phyloP scores from a whole-genome alignment of 2,113 vertebrate genomes.

The Gambusia affinis region DNA sequence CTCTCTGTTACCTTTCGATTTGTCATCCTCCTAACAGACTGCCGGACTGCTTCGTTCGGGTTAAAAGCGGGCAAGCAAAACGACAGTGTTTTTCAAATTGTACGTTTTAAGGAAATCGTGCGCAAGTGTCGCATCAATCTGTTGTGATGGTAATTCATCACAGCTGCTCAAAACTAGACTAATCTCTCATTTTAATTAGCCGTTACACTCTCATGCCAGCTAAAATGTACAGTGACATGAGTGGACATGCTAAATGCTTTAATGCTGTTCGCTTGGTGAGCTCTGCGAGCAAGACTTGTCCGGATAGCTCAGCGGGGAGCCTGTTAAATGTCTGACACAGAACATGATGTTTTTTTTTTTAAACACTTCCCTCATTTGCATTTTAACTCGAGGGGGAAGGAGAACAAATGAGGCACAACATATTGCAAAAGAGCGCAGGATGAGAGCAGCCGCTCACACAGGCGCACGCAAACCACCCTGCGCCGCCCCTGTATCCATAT shows the following conservation, averaged over 20 bases:
- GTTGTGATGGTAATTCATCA: neutral
- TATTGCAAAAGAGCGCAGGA: constrained; percentile 8
- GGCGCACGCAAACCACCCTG: neutral
- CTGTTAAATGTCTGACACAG: constrained; percentile 15
- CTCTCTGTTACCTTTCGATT: constrained; percentile 7
- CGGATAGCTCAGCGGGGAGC: constrained; percentile 9
- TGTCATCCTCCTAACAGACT: constrained; percentile 15
- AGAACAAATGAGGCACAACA: constrained; percentile 25
- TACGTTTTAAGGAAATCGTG: neutral
- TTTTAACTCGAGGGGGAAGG: constrained; percentile 6
- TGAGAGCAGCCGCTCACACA: neutral
- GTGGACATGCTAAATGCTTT: constrained; percentile 27
- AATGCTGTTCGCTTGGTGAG: neutral
- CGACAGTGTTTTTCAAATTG: neutral
- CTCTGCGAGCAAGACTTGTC: neutral
- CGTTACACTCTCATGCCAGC: neutral
- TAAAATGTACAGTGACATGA: constrained; percentile 16
- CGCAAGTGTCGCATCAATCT: neutral
- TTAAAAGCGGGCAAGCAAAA: neutral
- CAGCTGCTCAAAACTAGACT: neutral
- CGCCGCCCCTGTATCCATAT: constrained; percentile 22
- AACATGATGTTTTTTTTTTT: constrained; percentile 25
- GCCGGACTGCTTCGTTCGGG: neutral
- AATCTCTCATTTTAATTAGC: constrained; percentile 7
- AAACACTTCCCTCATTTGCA: constrained; percentile 40